Evolutionary conservation across 2,113 vertebrate genomes (phyloP).

Genomic region (Mesoclemmys tuberculata): DNA sequence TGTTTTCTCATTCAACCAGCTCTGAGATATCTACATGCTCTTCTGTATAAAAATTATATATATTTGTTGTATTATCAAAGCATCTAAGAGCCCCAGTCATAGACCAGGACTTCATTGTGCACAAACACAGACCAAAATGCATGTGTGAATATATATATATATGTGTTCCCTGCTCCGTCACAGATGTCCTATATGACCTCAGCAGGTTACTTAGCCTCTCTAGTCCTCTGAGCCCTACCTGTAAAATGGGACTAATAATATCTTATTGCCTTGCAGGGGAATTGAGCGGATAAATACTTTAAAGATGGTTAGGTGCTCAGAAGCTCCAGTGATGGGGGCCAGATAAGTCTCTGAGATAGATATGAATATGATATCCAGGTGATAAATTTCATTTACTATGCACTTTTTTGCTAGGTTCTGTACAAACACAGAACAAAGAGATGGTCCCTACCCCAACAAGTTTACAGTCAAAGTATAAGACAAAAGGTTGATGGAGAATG

Average conservation of each 20-base stretch:
- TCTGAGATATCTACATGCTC: background rate
- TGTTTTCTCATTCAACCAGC: background rate
- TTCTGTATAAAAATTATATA: background rate
- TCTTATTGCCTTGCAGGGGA: background rate
- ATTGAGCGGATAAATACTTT: background rate
- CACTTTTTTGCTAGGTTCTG: background rate
- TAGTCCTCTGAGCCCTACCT: background rate
- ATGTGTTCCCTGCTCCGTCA: background rate
- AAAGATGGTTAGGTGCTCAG: accelerated
- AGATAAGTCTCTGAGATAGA: background rate
- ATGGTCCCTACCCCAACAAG: background rate
- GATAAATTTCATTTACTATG: background rate
- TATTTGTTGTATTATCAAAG: background rate
- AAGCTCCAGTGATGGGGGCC: accelerated
- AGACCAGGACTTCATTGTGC: background rate
- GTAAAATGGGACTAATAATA: background rate
- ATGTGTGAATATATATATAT: background rate
- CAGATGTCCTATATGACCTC: background rate
- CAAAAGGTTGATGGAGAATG: background rate
- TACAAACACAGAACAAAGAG: background rate
- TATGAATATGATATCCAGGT: background rate
- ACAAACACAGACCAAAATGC: background rate
- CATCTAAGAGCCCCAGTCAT: too few species aligned
- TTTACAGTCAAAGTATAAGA: background rate
- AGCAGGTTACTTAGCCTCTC: background rate